These are phyloP conservation scores for Caretta caretta DNA, from an alignment of 2,113 vertebrate genomes.

Conservation along the genomic window DNA sequence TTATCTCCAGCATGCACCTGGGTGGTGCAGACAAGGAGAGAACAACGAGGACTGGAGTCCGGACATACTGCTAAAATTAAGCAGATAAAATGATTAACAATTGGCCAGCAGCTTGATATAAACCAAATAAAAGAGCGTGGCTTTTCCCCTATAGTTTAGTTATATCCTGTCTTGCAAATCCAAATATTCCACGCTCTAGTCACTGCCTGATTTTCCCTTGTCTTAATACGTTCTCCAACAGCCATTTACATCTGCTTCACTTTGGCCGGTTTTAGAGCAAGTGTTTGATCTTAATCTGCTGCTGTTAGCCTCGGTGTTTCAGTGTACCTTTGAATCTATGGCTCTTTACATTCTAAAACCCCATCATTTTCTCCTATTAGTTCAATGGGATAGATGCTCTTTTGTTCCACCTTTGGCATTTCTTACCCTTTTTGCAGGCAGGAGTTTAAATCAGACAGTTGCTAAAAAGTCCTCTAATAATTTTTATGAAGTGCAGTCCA, in stretches of 20 bases:
- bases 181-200: background rate
- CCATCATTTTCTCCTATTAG: slow-evolving; percentile 9
- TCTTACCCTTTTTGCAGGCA: slow-evolving; percentile 33
- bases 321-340: slow-evolving; percentile 23
- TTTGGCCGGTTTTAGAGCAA: slow-evolving; percentile 8
- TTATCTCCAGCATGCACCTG: background rate
- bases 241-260: background rate
- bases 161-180: background rate
- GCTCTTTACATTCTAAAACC: background rate
- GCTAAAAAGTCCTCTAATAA: slow-evolving; percentile 59
- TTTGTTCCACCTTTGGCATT: slow-evolving; percentile 58
- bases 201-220: background rate
- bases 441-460: slow-evolving; percentile 45
- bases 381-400: slow-evolving; percentile 1
- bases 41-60: background rate
- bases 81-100: background rate
- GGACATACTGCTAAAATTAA: slow-evolving; percentile 1
- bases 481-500: slow-evolving; percentile 76
- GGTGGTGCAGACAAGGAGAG: background rate
- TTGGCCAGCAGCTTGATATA: background rate
- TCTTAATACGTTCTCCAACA: slow-evolving; percentile 1
- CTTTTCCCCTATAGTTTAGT: background rate
- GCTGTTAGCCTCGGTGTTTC: background rate
- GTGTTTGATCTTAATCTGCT: slow-evolving; percentile 39
- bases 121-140: background rate